Base-by-base conservation (phyloP, 1,140 invertebrate species). In the Lepidotrigona ventralis region DNA sequence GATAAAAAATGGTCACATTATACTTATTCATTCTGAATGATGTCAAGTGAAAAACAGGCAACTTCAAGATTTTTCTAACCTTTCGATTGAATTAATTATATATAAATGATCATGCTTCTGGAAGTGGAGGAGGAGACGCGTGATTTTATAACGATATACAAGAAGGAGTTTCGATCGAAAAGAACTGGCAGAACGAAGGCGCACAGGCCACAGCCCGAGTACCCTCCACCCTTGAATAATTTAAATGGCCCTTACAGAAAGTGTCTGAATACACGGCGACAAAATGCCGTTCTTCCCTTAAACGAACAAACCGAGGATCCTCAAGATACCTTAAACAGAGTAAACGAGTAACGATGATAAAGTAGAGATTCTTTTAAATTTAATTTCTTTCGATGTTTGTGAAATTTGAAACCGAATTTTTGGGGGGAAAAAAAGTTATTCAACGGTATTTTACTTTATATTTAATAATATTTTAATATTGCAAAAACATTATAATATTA, bases 41-140 rank as follows among this genome's bases (percentile, higher is more conserved):
- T 12, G 1, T 51, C 19, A 6, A 33, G 1, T 71, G 17, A 23
- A 39, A 53, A 26, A 21, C 63, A 17, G 79, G 26, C 26, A 81
- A 64, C 70, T 74, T 81, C 60, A 46, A 26, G 46, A 66, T 56
- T 46, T 46, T 39, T 46, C 1, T 68, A 68, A 78, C 17, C 19
- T 76, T 81, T 56, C 19, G 5, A 66, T 3, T 15, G 21, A 26
- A 46, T n/a, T 5, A 46, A 46, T 66, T 39, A 60, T 56, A 23
- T 53, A 23, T 21, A 56, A 26, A 54, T 54, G 72, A 86, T 26
- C 69, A 90, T 91, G 90, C 81, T 90, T 19, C 70, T 89, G 2
- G 91, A 92, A 70, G 76, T 88, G n/a, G 91, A 90, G 2, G 86
- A 89, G 2, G 91, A 92, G 21, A 88, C 73, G 11, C 86, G 90